Evolutionary conservation across 2,888 invertebrate species (phyloP), one percentile per base, ranked within the genome.

Genomic region (Trachelus tabidus): DNA sequence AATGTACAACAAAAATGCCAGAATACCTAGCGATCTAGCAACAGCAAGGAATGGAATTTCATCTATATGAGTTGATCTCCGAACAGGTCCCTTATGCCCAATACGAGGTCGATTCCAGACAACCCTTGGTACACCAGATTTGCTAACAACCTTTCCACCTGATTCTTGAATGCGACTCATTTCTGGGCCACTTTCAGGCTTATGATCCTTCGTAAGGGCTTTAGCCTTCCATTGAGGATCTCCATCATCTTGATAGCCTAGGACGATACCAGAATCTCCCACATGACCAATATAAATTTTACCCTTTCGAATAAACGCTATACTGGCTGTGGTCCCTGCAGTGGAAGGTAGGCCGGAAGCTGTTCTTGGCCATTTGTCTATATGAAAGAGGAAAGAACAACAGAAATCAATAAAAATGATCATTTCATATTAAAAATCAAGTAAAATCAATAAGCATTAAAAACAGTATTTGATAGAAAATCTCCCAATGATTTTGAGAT

Each of bases 201-300:
- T 99, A 92, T 99, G 99, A 90, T 99, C 99, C 85, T 94, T 94
- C 0, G 98, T 98, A 79, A 98, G 92, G 12, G 96, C 95, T 89
- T 95, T 95, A 0, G 97, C 96, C 81, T 94, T 94, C 97, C 98
- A 98, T 83, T 94, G 93, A 69, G 94, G 93, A 84, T 94, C 94
- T 81, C 93, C 94, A 84, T 95, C 94, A 85, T 95, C 95, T 90
- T 96, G 95, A 90, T 95, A 96, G 33, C 97, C 98, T 75, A 98
- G 93, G 15, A 98, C 96, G 88, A 99, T 98, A 35, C 97, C 98
- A 0, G 99, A 99, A 92, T 99, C 99, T n/a, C 99, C 99, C 1
- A 99, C 99, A 93, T 99, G 99, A 3, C 99, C 99, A 80, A 98
- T 96, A 89, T 98, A 99, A 85, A 99, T 96, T 94, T 98, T 98